A percentile compares a stretch with the other conserved stretches of the same genome.
These are phyloP conservation scores for Centruroides vittatus DNA, from an alignment of 1,140 invertebrate genomes.

Conservation along the genomic window DNA sequence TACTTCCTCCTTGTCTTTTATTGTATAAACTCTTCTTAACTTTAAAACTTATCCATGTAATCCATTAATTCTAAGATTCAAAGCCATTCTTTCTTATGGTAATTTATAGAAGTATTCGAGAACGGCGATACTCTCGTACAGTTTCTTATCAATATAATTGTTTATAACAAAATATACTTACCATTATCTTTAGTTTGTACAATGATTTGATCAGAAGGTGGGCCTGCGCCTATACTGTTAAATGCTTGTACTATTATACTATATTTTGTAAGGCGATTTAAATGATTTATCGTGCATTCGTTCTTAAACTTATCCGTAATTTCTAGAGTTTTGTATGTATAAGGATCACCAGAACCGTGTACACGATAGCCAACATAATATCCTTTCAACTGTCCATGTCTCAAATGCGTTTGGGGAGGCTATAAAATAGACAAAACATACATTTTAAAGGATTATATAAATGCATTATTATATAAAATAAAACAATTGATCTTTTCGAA, in stretches of 20 bases:
- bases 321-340: slow-evolving; percentile 81
- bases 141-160: too few relatives aligned
- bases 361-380: slow-evolving; percentile 44
- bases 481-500: too few relatives aligned
- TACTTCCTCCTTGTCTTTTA: too few relatives aligned
- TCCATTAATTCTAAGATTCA: too few relatives aligned
- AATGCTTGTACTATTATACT: slow-evolving; percentile 29
- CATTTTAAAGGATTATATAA: too few relatives aligned
- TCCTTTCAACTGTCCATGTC: slow-evolving; percentile 55
- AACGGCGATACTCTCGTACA: too few relatives aligned
- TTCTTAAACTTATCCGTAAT: slow-evolving; percentile 31
- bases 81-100: too few relatives aligned
- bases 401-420: slow-evolving; percentile 66
- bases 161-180: background rate
- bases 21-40: too few relatives aligned
- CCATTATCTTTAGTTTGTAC: slow-evolving; percentile 56
- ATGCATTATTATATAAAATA: too few relatives aligned
- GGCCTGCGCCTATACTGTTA: slow-evolving; percentile 42
- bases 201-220: slow-evolving; percentile 52
- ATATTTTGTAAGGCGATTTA: slow-evolving; percentile 15
- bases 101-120: too few relatives aligned
- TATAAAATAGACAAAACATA: slow-evolving; percentile 1
- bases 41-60: too few relatives aligned
- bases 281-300: slow-evolving; percentile 17
- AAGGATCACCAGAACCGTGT: slow-evolving; percentile 35